Percentiles rank a stretch among this genome's conserved stretches.
Conservation (phyloP, 1,140 invertebrate genomes). For the Formica selysi region DNA sequence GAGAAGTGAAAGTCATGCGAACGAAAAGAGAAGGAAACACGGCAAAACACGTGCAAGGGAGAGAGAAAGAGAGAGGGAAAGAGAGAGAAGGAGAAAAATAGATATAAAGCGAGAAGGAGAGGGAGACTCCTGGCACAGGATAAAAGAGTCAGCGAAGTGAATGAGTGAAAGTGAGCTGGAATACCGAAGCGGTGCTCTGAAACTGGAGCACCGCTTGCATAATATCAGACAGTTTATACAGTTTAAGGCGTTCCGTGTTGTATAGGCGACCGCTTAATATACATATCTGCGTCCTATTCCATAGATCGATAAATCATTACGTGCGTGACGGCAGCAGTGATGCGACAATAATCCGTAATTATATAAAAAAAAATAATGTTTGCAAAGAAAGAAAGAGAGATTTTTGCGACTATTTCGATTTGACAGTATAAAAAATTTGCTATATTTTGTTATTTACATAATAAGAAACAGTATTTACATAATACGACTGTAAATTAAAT, state of each 20-base stretch:
- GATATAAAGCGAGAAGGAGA: slow-evolving; percentile 41
- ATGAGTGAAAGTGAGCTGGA: slow-evolving; percentile 83
- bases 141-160: slow-evolving; percentile 79
- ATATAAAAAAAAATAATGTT: slow-evolving; percentile 2
- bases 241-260: slow-evolving; percentile 75
- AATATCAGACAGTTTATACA: slow-evolving; percentile 79
- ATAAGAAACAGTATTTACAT: background rate
- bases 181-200: slow-evolving; percentile 79
- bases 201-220: slow-evolving; percentile 83
- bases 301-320: slow-evolving; percentile 45
- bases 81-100: slow-evolving; percentile 24
- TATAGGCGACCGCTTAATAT: slow-evolving; percentile 24
- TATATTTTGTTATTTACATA: background rate
- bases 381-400: background rate
- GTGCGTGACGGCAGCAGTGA: background rate
- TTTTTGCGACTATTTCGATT: slow-evolving; percentile 12
- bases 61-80: slow-evolving; percentile 37
- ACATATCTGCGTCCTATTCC: slow-evolving; percentile 13
- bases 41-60: slow-evolving; percentile 3
- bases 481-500: slow-evolving; percentile 4
- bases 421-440: background rate
- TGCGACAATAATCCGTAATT: slow-evolving; percentile 44
- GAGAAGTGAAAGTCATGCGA: slow-evolving; percentile 80
- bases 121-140: slow-evolving; percentile 57
- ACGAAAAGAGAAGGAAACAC: slow-evolving; percentile 52